Evolutionary conservation across 2,888 invertebrate species (phyloP).

Genomic region (Theodoxus fluviatilis): DNA sequence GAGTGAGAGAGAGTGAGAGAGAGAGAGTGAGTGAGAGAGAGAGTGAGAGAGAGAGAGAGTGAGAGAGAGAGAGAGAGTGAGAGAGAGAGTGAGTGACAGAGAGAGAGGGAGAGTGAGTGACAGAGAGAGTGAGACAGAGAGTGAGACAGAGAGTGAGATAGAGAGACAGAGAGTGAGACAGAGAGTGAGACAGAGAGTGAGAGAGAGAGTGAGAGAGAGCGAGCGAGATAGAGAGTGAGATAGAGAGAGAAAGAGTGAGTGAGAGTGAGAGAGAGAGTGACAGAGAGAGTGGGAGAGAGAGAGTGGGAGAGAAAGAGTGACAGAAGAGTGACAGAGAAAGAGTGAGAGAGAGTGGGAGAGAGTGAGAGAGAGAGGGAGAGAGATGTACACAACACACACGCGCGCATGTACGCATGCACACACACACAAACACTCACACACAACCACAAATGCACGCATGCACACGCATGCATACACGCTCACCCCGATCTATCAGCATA

Average conservation of each 20-base stretch:
- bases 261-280: constrained; percentile 11
- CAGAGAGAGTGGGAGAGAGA: constrained; percentile 8
- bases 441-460: too few species aligned
- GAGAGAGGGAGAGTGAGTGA: constrained; percentile 8
- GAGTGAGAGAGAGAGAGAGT: constrained; percentile 17
- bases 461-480: too few species aligned
- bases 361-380: constrained; percentile 9
- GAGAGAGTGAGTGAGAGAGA: neutral
- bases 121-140: constrained; percentile 13
- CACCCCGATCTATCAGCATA: too few species aligned
- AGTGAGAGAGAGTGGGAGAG: neutral
- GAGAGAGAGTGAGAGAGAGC: constrained; percentile 15
- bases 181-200: neutral
- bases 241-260: neutral
- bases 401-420: too few species aligned
- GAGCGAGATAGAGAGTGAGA: neutral
- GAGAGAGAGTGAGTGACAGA: constrained; percentile 19
- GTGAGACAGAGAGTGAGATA: constrained; percentile 11
- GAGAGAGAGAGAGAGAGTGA: constrained; percentile 23
- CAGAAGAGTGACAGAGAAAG: neutral
- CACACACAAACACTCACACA: too few species aligned
- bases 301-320: constrained; percentile 5
- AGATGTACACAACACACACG: too few species aligned
- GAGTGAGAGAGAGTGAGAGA: neutral
- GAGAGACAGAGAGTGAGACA: constrained; percentile 5